phyloP scores from a whole-genome alignment of 2,113 vertebrate species.

The Trinectes maculatus region DNA sequence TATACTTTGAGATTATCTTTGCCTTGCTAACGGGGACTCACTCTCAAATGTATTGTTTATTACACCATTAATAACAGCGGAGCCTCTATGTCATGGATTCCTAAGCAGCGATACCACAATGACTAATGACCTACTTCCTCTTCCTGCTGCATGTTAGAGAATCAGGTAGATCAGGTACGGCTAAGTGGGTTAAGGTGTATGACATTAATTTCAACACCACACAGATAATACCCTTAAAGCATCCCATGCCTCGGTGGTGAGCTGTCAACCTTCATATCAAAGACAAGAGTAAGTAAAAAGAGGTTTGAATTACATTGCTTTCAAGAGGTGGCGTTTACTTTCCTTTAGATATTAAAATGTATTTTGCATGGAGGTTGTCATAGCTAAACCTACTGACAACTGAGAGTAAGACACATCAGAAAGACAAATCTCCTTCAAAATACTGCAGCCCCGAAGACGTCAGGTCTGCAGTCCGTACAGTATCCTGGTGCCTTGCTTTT shows the following conservation, averaged over 20 bases:
- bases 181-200: conserved; percentile 54
- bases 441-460: too few species aligned
- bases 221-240: conserved; percentile 44
- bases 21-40: conserved; percentile 72
- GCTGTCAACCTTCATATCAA: not conserved
- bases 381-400: conserved; percentile 32
- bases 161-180: conserved; percentile 21
- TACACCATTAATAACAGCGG: conserved; percentile 56
- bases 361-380: conserved; percentile 58
- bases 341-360: conserved; percentile 32
- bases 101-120: conserved; percentile 56
- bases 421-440: conserved; percentile 20
- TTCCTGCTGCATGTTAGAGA: conserved; percentile 72
- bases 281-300: conserved; percentile 30
- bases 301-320: conserved; percentile 23
- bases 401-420: conserved; percentile 25
- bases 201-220: not conserved
- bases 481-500: conserved; percentile 86
- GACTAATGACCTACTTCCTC: conserved; percentile 29
- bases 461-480: conserved; percentile 60
- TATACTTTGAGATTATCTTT: conserved; percentile 73
- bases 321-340: conserved; percentile 29
- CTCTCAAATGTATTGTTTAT: conserved; percentile 77
- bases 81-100: too few species aligned
- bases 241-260: conserved; percentile 63